Percentiles rank a stretch among this genome's conserved stretches.
Evolutionary conservation across 2,888 invertebrate species (phyloP).

Genomic region (Meteorus colon): DNA sequence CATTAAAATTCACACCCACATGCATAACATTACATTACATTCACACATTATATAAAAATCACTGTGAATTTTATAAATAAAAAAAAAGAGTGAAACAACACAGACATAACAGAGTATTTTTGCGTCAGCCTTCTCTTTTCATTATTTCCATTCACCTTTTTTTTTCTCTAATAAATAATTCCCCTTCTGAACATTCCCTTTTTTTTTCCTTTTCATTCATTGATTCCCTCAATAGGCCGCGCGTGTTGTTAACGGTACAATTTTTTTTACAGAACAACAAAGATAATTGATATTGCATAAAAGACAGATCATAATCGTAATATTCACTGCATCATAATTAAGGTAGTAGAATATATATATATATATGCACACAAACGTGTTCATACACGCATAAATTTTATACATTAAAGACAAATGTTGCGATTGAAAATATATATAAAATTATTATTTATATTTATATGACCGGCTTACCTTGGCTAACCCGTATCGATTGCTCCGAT

Average conservation of each 20-base stretch:
- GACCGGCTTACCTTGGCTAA: slow-evolving; percentile 70
- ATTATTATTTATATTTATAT: slow-evolving; percentile 52
- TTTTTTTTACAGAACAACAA: slow-evolving; percentile 46
- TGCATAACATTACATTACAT: no score
- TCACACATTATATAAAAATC: no score
- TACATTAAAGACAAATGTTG: slow-evolving; percentile 1
- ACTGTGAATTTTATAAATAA: no score
- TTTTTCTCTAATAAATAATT: no score
- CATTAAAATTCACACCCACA: no score
- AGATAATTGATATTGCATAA: slow-evolving; percentile 64
- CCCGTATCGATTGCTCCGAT: slow-evolving; percentile 66
- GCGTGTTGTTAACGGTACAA: slow-evolving; percentile 47
- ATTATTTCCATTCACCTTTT: no score
- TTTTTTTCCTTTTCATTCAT: no score
- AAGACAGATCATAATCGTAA: slow-evolving; percentile 54
- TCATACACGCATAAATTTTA: not conserved
- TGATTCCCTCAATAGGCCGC: no score
- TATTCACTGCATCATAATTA: slow-evolving; percentile 6
- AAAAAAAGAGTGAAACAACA: no score
- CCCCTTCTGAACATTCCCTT: no score
- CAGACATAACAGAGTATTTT: no score
- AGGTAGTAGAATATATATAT: not conserved
- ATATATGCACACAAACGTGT: not conserved
- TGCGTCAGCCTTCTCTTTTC: no score
- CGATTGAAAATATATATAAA: not conserved